Evolutionary conservation across 2,797 vertebrate species (phyloP), one percentile per base, ranked within the genome.

Genomic region (Taeniopygia guttata): DNA sequence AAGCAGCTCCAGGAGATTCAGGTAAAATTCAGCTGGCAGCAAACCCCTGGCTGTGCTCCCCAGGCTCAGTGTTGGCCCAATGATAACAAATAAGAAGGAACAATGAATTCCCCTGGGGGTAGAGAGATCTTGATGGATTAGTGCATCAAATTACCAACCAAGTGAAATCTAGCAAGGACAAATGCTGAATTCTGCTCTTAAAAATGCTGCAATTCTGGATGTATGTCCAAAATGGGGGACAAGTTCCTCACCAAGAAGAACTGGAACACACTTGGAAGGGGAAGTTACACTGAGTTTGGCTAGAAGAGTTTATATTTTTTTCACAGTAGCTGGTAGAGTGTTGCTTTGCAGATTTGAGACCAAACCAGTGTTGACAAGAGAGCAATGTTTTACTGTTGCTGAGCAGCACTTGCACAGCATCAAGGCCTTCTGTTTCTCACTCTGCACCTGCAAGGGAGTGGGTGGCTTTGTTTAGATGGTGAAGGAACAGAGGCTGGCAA

Each of bases 221-320:
- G 7, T 12, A 6, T 5, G 3, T 19, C n/a, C 83, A 52, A 13
- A 16, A 4, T 27, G 32, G 26, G 11, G 52, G 11, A 43, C 38
- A 45, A n/a, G 27, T 1, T 38, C 54, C 27, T 45, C 62, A 29
- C 23, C 23, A 20, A 48, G 49, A n/a, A 58, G 34, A 12, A 16
- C 23, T 29, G n/a, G 45, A 58, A 13, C n/a, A 29, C 0, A 0
- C 19, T n/a, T 29, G 16, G 23, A 55, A 19, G 23, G 13, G 13
- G 19, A 10, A 11, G 10, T 3, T 14, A 46, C 40, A 17, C 55
- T 45, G 40, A 11, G 9, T 34, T 77, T 68, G 63, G 13, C n/a
- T 68, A 11, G 22, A 23, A 21, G 18, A 32, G 16, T 29, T 76
- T n/a, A 1, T 5, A 22, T 49, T 14, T 32, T 38, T 16, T 10